Evolutionary conservation across 2,113 vertebrate species (phyloP), one percentile per base, ranked within the genome.

Genomic region (Centropus bengalensis): DNA sequence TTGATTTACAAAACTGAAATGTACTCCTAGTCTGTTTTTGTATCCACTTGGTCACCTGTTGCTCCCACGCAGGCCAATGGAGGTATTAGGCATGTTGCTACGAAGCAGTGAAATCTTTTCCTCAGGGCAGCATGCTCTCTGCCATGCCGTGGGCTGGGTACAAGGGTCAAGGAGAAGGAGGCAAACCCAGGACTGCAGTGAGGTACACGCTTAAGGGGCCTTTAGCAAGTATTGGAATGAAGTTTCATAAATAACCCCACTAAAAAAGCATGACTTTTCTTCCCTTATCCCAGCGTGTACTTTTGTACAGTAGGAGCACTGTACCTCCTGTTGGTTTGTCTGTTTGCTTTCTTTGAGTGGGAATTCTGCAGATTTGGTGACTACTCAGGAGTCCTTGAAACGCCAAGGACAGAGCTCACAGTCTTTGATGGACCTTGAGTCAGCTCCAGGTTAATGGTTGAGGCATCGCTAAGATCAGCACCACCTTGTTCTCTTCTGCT

Each of bases 91-190:
- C 28, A 11, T 5, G 36, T 24, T 56, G 33, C 33, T 47, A 7
- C 26, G 30, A 30, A 30, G n/a, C 51, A 18, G 40, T 6, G 40
- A 49, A 12, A 60, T 30, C 0, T 1, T 40, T 24, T 33, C 19
- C 3, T 38, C 14, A 5, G 52, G 32, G 18, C 68, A 27, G 77
- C 22, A 14, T 1, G 3, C 4, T 14, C 26, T 42, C 28, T 56
- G 45, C 68, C 27, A 6, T 0, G 6, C 32, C 1, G 1, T 16
- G 52, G 18, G 33, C 44, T 18, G 23, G 44, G 27, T 32, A 8
- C 12, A 55, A 33, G 30, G 24, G 13, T 18, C 26, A 12, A 8
- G 16, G 52, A 66, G 51, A 14, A 73, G 45, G 69, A 68, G 62
- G 24, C n/a, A 28, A 45, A 28, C 45, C 45, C 10, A 26, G 51